These are phyloP conservation scores for Terrapene triunguis DNA, from an alignment of 2,113 vertebrate genomes.

Conservation along the genomic window DNA sequence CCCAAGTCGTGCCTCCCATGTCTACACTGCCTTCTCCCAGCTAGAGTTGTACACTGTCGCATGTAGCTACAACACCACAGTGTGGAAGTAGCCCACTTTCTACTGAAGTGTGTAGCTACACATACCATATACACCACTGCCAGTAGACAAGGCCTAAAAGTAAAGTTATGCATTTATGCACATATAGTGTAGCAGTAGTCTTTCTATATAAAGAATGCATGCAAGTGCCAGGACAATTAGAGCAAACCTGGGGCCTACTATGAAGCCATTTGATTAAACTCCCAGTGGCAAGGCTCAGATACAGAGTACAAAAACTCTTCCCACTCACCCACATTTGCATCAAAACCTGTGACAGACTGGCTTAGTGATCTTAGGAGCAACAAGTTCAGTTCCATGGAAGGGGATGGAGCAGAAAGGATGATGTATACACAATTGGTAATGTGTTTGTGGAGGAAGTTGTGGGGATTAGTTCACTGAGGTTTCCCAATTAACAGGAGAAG, in stretches of 20 bases:
- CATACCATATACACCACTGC: neutral
- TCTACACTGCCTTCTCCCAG: neutral
- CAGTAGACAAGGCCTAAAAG: neutral
- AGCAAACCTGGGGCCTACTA: neutral
- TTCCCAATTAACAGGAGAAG: neutral
- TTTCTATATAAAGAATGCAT: neutral
- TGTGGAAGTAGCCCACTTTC: neutral
- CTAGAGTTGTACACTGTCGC: neutral
- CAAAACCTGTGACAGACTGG: neutral
- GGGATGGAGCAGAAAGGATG: constrained; percentile 27
- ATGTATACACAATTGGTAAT: constrained; percentile 30
- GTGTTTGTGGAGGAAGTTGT: constrained; percentile 43
- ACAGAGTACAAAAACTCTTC: neutral
- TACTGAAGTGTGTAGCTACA: neutral
- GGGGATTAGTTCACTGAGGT: constrained; percentile 29
- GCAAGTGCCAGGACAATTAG: neutral
- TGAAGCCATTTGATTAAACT: neutral
- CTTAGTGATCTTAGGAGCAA: constrained; percentile 45
- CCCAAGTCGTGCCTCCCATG: neutral
- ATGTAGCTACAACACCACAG: neutral
- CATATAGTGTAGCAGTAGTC: neutral
- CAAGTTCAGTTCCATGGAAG: constrained; percentile 45
- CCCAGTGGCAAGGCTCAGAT: neutral
- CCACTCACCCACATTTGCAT: neutral
- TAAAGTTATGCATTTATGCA: neutral